Evolutionary conservation across 2,113 vertebrate genomes (phyloP).

Genomic region (Tragelaphus imberbis): DNA sequence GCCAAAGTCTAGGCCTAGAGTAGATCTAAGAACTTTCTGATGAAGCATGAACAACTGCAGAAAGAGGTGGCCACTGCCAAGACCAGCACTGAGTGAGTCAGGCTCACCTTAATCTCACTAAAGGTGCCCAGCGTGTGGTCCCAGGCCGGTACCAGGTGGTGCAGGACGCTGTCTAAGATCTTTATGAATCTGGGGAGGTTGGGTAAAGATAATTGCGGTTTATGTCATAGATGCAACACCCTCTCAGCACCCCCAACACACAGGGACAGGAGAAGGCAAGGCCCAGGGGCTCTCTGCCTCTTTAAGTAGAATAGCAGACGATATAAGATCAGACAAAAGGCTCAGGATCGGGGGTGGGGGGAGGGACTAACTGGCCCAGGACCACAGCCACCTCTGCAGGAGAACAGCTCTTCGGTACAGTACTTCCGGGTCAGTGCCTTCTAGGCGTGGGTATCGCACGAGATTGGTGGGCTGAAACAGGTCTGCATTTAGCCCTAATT

Average conservation of each 20-base stretch:
- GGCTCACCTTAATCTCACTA: conserved; percentile 92
- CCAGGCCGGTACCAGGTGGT: conserved; percentile 95
- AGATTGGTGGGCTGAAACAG: conserved; percentile 93
- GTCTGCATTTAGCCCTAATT: conserved; percentile 93
- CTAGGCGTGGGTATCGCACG: conserved; percentile 96
- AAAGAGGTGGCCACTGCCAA: neutral
- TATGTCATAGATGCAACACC: neutral
- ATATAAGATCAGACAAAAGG: conserved; percentile 77
- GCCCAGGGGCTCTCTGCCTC: neutral
- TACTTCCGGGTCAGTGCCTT: conserved; percentile 91
- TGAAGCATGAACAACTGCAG: neutral
- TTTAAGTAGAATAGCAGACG: neutral
- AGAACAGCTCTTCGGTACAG: conserved; percentile 92
- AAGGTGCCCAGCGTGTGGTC: conserved; percentile 96
- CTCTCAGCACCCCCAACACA: neutral
- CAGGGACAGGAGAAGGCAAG: neutral
- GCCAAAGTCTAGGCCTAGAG: neutral
- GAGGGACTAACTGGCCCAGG: neutral
- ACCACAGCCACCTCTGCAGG: conserved; percentile 87
- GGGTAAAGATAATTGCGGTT: neutral
- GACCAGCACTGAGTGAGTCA: neutral
- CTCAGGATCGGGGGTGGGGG: neutral
- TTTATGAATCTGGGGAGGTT: conserved; percentile 88
- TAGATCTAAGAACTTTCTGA: neutral
- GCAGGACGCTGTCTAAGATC: conserved; percentile 91